Evolutionary conservation across 2,797 vertebrate genomes (phyloP).

Genomic region (Dryobates pubescens): DNA sequence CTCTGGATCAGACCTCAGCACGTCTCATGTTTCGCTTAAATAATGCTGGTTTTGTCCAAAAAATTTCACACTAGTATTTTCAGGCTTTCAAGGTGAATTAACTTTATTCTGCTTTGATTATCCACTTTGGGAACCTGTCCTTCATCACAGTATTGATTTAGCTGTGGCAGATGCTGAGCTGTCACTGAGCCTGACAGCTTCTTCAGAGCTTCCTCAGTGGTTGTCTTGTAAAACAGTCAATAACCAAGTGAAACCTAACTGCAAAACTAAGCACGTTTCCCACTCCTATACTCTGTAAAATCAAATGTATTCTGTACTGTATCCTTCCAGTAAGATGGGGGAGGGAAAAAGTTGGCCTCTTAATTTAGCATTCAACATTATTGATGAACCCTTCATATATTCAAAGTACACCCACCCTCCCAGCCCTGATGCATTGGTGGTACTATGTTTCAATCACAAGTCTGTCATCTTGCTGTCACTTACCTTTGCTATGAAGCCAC

Average conservation of each 20-base stretch:
- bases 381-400: neutral
- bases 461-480: neutral
- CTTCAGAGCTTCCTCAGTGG: neutral
- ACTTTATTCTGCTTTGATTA: neutral
- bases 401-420: neutral
- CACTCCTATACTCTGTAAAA: neutral
- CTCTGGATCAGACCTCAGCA: neutral
- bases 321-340: neutral
- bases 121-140: conserved; percentile 4
- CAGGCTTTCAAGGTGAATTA: conserved; percentile 29
- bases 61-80: neutral
- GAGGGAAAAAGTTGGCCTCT: neutral
- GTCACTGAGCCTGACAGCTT: conserved; percentile 6
- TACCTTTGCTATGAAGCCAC: neutral
- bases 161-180: conserved; percentile 46
- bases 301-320: neutral
- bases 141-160: conserved; percentile 1
- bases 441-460: rapidly evolving
- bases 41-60: neutral
- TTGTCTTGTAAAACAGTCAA: neutral
- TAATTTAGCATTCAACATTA: neutral
- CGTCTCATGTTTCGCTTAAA: neutral
- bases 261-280: neutral
- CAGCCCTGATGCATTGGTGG: rapidly evolving
- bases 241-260: neutral